These are phyloP conservation scores for Fregetta grallaria DNA, from an alignment of 2,113 vertebrate genomes.

Conservation along the genomic window DNA sequence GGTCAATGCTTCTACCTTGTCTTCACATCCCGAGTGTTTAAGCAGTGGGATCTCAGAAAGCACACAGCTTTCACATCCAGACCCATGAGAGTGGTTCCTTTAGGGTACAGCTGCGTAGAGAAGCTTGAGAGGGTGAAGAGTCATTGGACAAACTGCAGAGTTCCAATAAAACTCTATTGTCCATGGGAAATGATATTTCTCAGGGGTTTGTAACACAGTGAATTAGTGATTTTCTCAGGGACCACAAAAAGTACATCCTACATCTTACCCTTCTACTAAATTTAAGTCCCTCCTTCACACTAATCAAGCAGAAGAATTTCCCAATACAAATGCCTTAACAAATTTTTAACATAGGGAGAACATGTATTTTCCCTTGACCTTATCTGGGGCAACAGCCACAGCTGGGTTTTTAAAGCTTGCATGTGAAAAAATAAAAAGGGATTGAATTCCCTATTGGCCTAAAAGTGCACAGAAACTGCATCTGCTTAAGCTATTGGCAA, in stretches of 20 bases:
- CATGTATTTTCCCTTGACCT: slow-evolving; percentile 21
- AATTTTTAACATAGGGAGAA: background rate
- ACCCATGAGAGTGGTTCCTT: background rate
- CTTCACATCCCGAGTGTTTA: background rate
- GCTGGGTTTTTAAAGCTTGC: background rate
- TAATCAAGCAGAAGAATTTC: background rate
- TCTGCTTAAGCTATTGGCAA: background rate
- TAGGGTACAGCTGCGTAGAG: background rate
- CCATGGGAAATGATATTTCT: background rate
- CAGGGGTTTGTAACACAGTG: background rate
- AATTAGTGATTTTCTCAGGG: background rate
- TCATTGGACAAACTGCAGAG: background rate
- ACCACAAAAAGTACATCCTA: background rate
- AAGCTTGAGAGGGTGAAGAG: background rate
- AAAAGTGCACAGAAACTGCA: background rate
- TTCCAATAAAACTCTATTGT: background rate
- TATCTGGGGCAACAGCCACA: background rate
- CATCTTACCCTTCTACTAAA: background rate
- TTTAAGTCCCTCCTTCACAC: background rate
- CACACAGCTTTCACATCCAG: background rate
- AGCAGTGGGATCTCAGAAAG: background rate
- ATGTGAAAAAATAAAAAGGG: background rate
- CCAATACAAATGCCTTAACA: background rate
- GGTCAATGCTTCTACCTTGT: background rate
- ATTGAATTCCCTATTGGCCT: background rate